A percentile compares a stretch with the other conserved stretches of the same genome.
These are phyloP conservation scores for Polyommatus iphigenia DNA, from an alignment of 2,888 invertebrate genomes.

Conservation along the genomic window DNA sequence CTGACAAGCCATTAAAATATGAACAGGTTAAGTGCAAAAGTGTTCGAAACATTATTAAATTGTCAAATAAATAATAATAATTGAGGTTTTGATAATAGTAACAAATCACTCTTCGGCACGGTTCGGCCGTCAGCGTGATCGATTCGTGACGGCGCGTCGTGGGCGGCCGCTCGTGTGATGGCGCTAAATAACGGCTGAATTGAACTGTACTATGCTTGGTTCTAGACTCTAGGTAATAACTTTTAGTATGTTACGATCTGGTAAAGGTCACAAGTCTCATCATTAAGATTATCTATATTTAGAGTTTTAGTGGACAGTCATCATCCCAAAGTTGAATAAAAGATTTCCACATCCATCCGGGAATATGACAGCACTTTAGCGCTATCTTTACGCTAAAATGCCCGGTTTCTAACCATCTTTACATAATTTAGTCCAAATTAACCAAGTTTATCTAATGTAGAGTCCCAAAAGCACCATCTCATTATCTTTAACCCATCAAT, in stretches of 20 bases:
- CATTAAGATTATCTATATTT: background rate
- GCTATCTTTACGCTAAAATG: background rate
- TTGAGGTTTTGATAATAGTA: background rate
- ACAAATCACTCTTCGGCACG: background rate
- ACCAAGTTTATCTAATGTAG: background rate
- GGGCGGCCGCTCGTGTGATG: background rate
- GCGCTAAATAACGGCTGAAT: background rate
- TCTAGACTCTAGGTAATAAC: background rate
- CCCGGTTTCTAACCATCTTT: background rate
- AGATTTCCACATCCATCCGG: too few species aligned
- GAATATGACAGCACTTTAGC: background rate
- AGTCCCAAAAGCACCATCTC: background rate
- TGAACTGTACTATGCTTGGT: background rate
- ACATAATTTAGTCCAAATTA: background rate
- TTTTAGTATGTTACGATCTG: background rate
- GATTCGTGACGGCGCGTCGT: background rate
- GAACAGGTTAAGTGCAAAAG: background rate
- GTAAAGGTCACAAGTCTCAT: background rate
- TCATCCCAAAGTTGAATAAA: too few species aligned
- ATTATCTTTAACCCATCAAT: too few species aligned
- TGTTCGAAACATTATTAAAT: background rate
- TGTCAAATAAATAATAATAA: slow-evolving; percentile 14
- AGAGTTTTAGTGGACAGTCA: background rate
- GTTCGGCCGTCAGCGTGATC: background rate
- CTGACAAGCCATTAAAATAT: background rate